Evolutionary conservation across 1,140 invertebrate species (phyloP).

Genomic region (Spodoptera frugiperda): DNA sequence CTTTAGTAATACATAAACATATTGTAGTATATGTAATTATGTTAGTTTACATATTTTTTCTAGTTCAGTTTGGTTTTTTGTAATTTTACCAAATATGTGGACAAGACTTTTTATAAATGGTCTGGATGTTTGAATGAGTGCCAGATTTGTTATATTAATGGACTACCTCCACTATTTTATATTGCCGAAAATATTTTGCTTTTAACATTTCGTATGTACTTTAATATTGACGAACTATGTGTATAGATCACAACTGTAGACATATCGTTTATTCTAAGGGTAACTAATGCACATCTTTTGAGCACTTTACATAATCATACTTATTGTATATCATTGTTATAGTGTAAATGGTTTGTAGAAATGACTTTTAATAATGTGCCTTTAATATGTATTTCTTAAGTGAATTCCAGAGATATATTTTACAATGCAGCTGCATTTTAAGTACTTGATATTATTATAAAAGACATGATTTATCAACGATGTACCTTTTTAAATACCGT

Average conservation of each 20-base stretch:
- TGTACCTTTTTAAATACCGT: slow-evolving; percentile 38
- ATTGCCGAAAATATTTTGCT: background rate
- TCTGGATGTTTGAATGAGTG: background rate
- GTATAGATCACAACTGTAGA: no score
- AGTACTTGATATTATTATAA: slow-evolving; percentile 8
- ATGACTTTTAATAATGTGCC: no score
- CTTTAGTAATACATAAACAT: background rate
- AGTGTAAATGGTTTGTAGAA: no score
- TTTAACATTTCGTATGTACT: background rate
- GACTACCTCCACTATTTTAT: slow-evolving; percentile 8
- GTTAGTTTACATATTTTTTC: background rate
- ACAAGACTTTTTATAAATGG: background rate
- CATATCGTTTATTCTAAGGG: no score
- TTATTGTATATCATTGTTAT: no score
- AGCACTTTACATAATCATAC: no score
- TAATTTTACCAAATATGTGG: slow-evolving; percentile 13
- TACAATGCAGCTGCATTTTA: no score
- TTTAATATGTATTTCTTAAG: background rate
- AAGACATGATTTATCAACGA: slow-evolving; percentile 25
- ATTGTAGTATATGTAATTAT: background rate
- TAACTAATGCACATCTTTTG: no score
- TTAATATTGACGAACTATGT: background rate
- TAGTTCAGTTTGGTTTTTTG: slow-evolving; percentile 12
- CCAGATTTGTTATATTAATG: background rate
- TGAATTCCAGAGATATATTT: no score